A percentile compares a stretch with the other conserved stretches of the same genome.
These are phyloP conservation scores for Thereva nobilitata DNA, from an alignment of 2,888 invertebrate genomes.

Conservation along the genomic window DNA sequence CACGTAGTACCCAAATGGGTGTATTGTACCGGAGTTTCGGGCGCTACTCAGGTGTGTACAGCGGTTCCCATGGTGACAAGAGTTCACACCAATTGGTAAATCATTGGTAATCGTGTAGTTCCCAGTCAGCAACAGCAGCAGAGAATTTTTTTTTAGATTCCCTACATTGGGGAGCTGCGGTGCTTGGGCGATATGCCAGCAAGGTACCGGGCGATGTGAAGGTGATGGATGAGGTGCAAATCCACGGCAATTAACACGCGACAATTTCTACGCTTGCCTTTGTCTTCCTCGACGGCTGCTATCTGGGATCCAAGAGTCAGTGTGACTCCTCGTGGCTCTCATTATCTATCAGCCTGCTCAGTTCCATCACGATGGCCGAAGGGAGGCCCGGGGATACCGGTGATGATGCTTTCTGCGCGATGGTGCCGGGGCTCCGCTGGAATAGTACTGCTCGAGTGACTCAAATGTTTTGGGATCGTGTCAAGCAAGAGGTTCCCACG, in stretches of 20 bases:
- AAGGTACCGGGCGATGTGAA: neutral
- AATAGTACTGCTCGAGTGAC: conserved; percentile 12
- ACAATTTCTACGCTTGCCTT: conserved; percentile 22
- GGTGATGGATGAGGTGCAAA: conserved; percentile 16
- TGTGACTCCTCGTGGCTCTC: conserved; percentile 11
- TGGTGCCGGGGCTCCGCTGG: neutral
- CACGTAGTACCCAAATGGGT: no score
- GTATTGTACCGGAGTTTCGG: no score
- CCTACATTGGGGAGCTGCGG: no score
- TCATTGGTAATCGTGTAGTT: no score
- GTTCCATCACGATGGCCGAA: neutral
- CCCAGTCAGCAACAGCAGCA: no score
- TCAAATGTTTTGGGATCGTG: conserved; percentile 51
- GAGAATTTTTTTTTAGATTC: no score
- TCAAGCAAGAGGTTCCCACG: conserved; percentile 50
- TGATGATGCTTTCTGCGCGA: neutral
- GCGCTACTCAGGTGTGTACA: no score
- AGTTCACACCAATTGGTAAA: no score
- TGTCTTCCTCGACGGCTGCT: conserved; percentile 13
- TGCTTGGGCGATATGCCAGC: no score
- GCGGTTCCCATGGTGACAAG: no score
- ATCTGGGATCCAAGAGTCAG: neutral
- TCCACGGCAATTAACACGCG: conserved; percentile 26
- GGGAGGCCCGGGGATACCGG: neutral
- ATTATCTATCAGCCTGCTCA: neutral